These are phyloP conservation scores for Astropecten irregularis DNA, from an alignment of 53 echinoderm and acorn worm genomes.

Conservation along the genomic window DNA sequence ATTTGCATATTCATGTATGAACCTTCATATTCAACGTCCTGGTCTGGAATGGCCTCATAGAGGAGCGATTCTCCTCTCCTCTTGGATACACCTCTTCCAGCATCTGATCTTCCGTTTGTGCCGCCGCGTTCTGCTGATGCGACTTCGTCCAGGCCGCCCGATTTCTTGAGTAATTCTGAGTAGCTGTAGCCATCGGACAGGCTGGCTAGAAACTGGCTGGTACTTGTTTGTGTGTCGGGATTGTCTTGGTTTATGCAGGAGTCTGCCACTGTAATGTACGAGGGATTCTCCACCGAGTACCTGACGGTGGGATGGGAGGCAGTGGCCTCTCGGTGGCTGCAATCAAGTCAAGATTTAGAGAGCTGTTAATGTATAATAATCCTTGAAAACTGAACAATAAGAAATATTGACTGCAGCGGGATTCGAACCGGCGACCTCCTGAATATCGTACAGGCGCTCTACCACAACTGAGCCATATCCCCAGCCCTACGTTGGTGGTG, in stretches of 20 bases:
- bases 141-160: background rate
- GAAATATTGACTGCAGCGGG: too few relatives aligned
- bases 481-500: too few relatives aligned
- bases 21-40: conserved; percentile 13
- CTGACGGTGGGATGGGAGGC: too few relatives aligned
- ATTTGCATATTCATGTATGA: conserved; percentile 6
- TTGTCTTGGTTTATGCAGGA: background rate
- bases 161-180: background rate
- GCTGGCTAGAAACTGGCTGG: too few relatives aligned
- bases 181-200: background rate
- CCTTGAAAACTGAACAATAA: too few relatives aligned
- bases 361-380: too few relatives aligned
- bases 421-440: too few relatives aligned
- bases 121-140: background rate
- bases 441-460: too few relatives aligned
- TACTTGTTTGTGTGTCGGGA: background rate
- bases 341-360: too few relatives aligned
- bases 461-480: too few relatives aligned
- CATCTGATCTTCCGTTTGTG: background rate
- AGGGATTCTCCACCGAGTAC: background rate
- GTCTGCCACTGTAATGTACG: background rate
- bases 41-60: conserved; percentile 30
- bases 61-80: conserved; percentile 15
- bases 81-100: background rate
- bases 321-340: too few relatives aligned